These are phyloP conservation scores for Polyommatus icarus DNA, from an alignment of 2,888 invertebrate species.

Conservation along the genomic window DNA sequence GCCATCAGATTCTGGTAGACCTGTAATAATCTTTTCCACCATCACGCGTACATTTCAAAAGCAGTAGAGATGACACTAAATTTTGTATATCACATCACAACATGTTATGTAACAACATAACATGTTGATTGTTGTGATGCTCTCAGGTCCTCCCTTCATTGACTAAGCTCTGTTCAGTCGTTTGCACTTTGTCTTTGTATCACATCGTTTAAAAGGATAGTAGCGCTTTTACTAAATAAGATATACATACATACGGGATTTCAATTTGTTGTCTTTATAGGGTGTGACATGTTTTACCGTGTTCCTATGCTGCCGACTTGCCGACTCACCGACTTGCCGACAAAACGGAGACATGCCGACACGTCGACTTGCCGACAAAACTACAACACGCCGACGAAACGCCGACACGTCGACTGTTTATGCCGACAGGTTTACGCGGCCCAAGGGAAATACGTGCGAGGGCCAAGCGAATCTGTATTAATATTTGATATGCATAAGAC, in stretches of 20 bases:
- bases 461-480: conserved; percentile 24
- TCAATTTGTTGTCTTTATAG: neutral
- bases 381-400: neutral
- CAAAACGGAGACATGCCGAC: neutral
- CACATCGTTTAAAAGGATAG: neutral
- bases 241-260: neutral
- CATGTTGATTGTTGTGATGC: no score
- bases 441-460: conserved; percentile 39
- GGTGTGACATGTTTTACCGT: conserved; percentile 1
- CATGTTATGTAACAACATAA: no score
- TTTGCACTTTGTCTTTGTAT: neutral
- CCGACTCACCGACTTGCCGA: neutral
- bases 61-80: no score
- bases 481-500: conserved; percentile 25
- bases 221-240: neutral
- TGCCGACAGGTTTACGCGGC: conserved; percentile 42
- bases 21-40: no score
- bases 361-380: neutral
- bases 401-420: conserved; percentile 18
- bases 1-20: no score
- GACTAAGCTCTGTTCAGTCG: neutral
- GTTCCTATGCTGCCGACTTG: neutral
- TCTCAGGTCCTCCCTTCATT: no score
- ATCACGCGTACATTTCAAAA: no score
- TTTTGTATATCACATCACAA: no score